Conservation (phyloP, 2,797 vertebrate species). For the Luscinia luscinia region DNA sequence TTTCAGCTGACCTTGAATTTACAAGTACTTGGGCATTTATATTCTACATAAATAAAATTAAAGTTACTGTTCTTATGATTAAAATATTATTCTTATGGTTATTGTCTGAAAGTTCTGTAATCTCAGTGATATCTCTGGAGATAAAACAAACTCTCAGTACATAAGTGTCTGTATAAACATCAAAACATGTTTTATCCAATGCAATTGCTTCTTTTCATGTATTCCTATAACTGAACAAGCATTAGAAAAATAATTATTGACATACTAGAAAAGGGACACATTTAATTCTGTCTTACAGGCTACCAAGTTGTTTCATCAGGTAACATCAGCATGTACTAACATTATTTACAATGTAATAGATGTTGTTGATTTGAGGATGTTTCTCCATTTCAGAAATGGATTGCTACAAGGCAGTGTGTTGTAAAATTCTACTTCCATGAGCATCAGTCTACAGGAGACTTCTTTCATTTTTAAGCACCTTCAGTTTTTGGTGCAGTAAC, state of each 20-base stretch:
- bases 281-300: background rate
- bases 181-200: constrained; percentile 26
- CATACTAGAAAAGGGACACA: background rate
- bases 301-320: background rate
- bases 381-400: background rate
- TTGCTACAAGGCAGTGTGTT: background rate
- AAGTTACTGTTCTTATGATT: constrained; percentile 8
- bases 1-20: constrained; percentile 51
- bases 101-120: constrained; percentile 11
- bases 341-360: constrained; percentile 7
- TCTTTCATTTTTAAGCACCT: background rate
- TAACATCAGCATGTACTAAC: background rate
- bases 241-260: constrained; percentile 48
- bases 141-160: constrained; percentile 8
- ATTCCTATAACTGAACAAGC: constrained; percentile 19
- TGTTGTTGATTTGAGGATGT: background rate
- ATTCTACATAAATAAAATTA: background rate
- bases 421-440: background rate
- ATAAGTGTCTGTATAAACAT: background rate
- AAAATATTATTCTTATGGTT: constrained; percentile 6
- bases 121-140: constrained; percentile 8
- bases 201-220: constrained; percentile 22
- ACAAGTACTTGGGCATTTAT: background rate
- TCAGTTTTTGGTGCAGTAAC: background rate
- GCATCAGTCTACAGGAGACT: background rate